phyloP scores from a whole-genome alignment of 2,113 vertebrate species.

The Chaenocephalus aceratus region DNA sequence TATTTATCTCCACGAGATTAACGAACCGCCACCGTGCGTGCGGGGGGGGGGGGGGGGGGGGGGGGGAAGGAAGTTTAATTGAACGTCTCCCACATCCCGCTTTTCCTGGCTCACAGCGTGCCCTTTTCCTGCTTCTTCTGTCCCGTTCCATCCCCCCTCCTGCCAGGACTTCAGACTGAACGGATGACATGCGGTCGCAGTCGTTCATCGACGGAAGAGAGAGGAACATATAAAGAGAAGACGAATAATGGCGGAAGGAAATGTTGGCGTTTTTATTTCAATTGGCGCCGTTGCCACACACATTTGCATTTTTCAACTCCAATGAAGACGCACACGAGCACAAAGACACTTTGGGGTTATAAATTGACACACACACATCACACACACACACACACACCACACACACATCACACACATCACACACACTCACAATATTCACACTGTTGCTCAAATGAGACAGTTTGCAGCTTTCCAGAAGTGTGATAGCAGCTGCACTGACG shows the following conservation, averaged over 20 bases:
- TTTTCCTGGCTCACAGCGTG: slow-evolving; percentile 34
- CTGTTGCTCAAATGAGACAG: slow-evolving; percentile 23
- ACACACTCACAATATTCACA: neutral
- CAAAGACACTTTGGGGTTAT: neutral
- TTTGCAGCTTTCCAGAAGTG: slow-evolving; percentile 19
- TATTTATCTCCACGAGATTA: slow-evolving; percentile 69
- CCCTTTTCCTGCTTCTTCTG: slow-evolving; percentile 25
- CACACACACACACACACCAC: neutral
- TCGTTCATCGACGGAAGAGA: slow-evolving; percentile 26
- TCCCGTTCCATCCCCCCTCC: slow-evolving; percentile 31
- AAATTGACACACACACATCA: too few species aligned
- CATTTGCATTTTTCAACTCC: slow-evolving; percentile 53
- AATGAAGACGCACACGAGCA: slow-evolving; percentile 36
- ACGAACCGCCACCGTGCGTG: slow-evolving; percentile 24
- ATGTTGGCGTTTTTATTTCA: slow-evolving; percentile 40
- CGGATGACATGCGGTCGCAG: slow-evolving; percentile 33
- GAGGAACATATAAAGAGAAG: slow-evolving; percentile 28
- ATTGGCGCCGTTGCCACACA: slow-evolving; percentile 9
- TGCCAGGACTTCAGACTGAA: slow-evolving; percentile 34
- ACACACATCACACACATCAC: too few species aligned
- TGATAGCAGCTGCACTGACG: slow-evolving; percentile 17
- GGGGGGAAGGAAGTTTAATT: slow-evolving; percentile 41
- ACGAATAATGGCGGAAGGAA: slow-evolving; percentile 31
- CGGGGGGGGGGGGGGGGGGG: too few species aligned
- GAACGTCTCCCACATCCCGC: slow-evolving; percentile 63